Conservation (phyloP, 2,113 vertebrate genomes). For the Chlorodrepanis virens region DNA sequence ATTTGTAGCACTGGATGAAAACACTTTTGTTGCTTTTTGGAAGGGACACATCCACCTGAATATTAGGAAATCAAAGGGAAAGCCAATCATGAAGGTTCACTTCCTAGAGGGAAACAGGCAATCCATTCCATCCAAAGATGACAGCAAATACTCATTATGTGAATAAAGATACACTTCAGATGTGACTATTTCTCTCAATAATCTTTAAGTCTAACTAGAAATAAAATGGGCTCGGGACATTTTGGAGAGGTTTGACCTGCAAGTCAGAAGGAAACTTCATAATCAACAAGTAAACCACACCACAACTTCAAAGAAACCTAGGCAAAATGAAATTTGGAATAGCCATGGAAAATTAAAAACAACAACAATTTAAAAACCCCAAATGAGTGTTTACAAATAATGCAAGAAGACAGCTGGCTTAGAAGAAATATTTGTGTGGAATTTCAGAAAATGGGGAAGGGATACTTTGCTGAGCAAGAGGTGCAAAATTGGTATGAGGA, state of each 20-base stretch:
- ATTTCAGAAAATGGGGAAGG: background rate
- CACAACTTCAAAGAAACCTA: background rate
- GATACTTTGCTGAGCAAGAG: background rate
- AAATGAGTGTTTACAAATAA: background rate
- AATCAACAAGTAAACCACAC: background rate
- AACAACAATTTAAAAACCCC: rapidly evolving
- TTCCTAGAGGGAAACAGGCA: background rate
- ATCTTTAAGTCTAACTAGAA: background rate
- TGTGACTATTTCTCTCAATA: background rate
- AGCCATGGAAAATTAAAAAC: background rate
- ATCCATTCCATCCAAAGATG: background rate
- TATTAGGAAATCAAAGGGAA: background rate
- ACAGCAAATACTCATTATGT: background rate
- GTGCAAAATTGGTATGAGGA: background rate
- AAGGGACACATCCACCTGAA: background rate
- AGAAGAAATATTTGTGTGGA: background rate
- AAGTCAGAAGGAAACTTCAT: background rate
- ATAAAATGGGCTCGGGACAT: background rate
- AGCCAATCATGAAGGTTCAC: background rate
- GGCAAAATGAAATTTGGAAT: background rate
- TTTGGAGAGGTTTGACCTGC: background rate
- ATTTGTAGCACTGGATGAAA: background rate
- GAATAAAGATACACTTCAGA: background rate
- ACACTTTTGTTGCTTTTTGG: background rate
- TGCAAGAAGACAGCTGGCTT: background rate